These are phyloP conservation scores for Protonemura montana DNA, from an alignment of 2,888 invertebrate species.

Conservation along the genomic window DNA sequence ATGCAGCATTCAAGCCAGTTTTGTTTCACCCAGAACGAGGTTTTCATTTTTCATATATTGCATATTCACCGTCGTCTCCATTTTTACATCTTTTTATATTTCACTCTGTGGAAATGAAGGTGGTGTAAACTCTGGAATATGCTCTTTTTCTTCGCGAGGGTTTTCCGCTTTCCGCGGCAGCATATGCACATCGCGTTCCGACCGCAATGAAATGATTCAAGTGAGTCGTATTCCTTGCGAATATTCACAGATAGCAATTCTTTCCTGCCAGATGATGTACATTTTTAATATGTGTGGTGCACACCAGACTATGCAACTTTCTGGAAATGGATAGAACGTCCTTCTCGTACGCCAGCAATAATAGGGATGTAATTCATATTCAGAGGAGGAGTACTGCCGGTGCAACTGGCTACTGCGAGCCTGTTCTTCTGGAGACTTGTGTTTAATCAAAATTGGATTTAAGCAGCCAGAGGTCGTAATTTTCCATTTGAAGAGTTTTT, in stretches of 20 bases:
- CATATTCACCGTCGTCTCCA: background rate
- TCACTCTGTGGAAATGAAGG: background rate
- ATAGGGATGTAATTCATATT: too few species aligned
- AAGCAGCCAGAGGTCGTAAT: too few species aligned
- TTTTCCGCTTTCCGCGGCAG: background rate
- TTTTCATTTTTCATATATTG: background rate
- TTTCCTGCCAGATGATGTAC: conserved; percentile 7
- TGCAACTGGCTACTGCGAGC: background rate
- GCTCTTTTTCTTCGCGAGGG: background rate
- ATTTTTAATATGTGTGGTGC: conserved; percentile 4
- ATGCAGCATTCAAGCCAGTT: background rate
- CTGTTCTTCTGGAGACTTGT: too few species aligned
- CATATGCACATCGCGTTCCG: background rate
- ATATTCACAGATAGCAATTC: background rate
- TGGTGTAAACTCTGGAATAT: background rate
- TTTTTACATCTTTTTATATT: background rate
- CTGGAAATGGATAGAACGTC: background rate
- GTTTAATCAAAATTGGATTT: too few species aligned
- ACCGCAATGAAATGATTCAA: background rate
- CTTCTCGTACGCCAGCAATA: background rate
- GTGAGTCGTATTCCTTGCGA: background rate
- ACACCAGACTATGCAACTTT: background rate
- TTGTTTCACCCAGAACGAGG: background rate
- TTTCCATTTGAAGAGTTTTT: too few species aligned
- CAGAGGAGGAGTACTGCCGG: too few species aligned